phyloP scores from a whole-genome alignment of 1,140 invertebrate species.

The Pentalonia nigronervosa region DNA sequence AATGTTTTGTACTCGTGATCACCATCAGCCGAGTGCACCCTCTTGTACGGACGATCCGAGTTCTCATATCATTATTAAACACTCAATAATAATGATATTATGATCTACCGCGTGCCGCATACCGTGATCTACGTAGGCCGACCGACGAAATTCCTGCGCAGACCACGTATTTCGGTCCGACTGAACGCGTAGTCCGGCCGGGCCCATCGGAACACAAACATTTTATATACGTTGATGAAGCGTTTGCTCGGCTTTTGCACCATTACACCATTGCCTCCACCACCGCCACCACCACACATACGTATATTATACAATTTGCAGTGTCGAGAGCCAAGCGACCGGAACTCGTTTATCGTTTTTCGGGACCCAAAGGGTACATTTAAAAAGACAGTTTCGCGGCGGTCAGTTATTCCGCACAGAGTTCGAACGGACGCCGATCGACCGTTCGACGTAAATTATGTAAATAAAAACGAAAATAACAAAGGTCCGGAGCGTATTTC shows the following conservation, averaged over 20 bases:
- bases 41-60: not conserved
- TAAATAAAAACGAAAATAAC: slow-evolving; percentile 9
- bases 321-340: slow-evolving; percentile 11
- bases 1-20: not conserved
- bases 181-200: not conserved
- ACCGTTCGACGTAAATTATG: slow-evolving; percentile 18
- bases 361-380: not conserved
- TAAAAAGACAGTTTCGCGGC: not conserved
- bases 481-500: slow-evolving; percentile 3
- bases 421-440: not conserved
- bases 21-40: not conserved
- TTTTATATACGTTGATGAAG: slow-evolving; percentile 24
- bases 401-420: slow-evolving; percentile 15
- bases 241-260: slow-evolving; percentile 57
- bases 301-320: not conserved
- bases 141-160: not conserved
- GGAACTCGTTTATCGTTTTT: slow-evolving; percentile 33
- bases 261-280: slow-evolving; percentile 7
- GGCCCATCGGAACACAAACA: not conserved
- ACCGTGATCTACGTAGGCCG: not conserved
- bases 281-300: not conserved
- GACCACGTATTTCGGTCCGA: not conserved
- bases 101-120: not conserved
- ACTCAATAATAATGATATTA: not conserved
- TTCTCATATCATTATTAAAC: not conserved